Conservation (phyloP, 2,797 vertebrate genomes). For the Aphelocoma californica region DNA sequence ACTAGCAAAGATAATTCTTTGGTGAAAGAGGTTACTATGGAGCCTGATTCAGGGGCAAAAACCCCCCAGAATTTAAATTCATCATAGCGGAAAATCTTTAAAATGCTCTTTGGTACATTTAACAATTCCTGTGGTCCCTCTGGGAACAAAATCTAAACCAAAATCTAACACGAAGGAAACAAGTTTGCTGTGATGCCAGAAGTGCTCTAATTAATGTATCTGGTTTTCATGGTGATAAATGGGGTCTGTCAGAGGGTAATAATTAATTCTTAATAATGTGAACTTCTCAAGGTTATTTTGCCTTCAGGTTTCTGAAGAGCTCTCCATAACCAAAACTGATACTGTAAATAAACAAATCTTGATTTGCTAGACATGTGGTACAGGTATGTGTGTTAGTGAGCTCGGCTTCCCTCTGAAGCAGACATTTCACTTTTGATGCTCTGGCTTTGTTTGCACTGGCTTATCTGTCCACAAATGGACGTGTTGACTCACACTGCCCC, state of each 20-base stretch:
- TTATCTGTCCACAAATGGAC: not conserved
- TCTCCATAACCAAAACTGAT: not conserved
- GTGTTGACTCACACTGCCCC: not conserved
- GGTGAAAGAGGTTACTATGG: not conserved
- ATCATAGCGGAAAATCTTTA: not conserved
- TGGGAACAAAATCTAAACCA: not conserved
- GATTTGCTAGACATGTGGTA: not conserved
- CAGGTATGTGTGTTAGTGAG: not conserved
- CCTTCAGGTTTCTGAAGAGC: not conserved
- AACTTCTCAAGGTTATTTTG: conserved; percentile 49
- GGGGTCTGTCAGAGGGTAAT: conserved; percentile 19
- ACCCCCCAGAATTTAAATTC: not conserved
- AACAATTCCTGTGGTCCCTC: not conserved
- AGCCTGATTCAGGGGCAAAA: not conserved
- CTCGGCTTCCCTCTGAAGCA: not conserved
- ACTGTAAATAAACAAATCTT: conserved; percentile 3
- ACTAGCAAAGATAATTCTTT: conserved; percentile 5
- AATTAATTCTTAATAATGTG: conserved; percentile 44
- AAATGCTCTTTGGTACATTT: not conserved
- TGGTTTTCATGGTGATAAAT: conserved; percentile 49
- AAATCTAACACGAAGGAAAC: conserved; percentile 1
- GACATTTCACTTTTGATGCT: not conserved
- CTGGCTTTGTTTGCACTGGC: not conserved
- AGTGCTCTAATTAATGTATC: conserved; percentile 39
- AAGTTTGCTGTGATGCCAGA: not conserved